Base-by-base conservation (phyloP, 2,113 vertebrate genomes). In the Alethe diademata region DNA sequence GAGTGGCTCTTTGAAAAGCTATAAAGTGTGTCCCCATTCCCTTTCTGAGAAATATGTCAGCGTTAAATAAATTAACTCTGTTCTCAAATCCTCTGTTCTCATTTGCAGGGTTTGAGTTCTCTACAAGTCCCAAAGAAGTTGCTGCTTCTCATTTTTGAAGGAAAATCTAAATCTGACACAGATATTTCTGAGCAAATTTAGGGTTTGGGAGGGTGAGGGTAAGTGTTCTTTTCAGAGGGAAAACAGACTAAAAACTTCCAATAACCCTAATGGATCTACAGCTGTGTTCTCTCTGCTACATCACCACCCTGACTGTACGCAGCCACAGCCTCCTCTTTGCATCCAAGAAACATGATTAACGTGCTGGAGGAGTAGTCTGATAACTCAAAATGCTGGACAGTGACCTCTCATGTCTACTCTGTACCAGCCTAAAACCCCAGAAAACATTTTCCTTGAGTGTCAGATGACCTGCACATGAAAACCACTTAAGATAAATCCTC, bases 331-430 rank as follows among this genome's bases (percentile, higher is more conserved):
- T 58, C 57, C 2, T 2, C 15, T 61, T 13, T 74, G 66, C 58
- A 88, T 78, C 51, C 93, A 73, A 85, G 38, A 66, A 90, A 40
- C 18, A 78, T 71, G 78, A 94, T 54, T 91, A 78, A 87, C 0
- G 0, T 62, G 24, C 45, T 62, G 58, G 58, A 80, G 51, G 29
- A 93, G 51, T 12, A 66, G 79, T 4, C 29, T 43, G 29, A 58
- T 79, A 76, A 86, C 62, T 87, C 60, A 45, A 42, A 80, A 54
- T n/a, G 23, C 78, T 56, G 71, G 79, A 85, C 38, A 73, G 26
- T 51, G 54, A 73, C 35, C 28, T 78, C 78, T 70, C 54, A 66
- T 61, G 19, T 45, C 40, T 31, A 3, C 28, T 69, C 45, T 5
- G 0, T 26, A 36, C 56, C 64, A 83, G 67, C 14, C 47, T 67